A percentile compares a stretch with the other conserved stretches of the same genome.
Evolutionary conservation across 2,888 invertebrate species (phyloP).

Genomic region (Tribolium freemani): DNA sequence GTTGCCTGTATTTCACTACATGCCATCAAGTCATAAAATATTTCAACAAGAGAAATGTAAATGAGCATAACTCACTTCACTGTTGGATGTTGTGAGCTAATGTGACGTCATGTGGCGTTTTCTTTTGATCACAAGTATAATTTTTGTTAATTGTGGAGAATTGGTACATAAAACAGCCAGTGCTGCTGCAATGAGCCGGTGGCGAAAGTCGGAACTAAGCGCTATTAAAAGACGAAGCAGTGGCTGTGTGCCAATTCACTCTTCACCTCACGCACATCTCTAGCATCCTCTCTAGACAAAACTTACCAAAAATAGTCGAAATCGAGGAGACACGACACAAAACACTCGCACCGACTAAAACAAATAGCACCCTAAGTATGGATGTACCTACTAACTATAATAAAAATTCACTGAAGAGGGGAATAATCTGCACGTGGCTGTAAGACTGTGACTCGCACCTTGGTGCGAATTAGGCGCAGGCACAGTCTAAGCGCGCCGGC

Average conservation of each 20-base stretch:
- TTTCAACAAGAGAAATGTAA: background rate
- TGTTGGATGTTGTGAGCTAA: background rate
- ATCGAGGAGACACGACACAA: conserved; percentile 26
- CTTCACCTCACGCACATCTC: conserved; percentile 16
- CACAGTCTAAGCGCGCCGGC: conserved; percentile 68
- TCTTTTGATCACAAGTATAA: background rate
- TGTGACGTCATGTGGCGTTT: background rate
- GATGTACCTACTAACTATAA: conserved; percentile 53
- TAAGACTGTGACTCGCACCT: conserved; percentile 48
- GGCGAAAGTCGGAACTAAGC: conserved; percentile 52
- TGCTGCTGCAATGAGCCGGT: conserved; percentile 50
- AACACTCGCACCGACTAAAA: conserved; percentile 51
- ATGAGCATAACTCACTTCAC: background rate
- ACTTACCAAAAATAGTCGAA: conserved; percentile 12
- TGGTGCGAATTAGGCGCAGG: conserved; percentile 45
- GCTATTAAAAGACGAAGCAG: conserved; percentile 36
- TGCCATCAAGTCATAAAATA: background rate
- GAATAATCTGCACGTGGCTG: conserved; percentile 39
- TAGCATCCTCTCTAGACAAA: background rate
- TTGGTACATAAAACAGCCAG: conserved; percentile 35
- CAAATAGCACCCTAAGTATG: conserved; percentile 56
- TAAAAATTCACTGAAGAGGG: conserved; percentile 55
- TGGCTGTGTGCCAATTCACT: conserved; percentile 50
- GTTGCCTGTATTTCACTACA: background rate
- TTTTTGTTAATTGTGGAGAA: conserved; percentile 1